Conservation (phyloP, 1,140 invertebrate species). For the Drosophila grimshawi region DNA sequence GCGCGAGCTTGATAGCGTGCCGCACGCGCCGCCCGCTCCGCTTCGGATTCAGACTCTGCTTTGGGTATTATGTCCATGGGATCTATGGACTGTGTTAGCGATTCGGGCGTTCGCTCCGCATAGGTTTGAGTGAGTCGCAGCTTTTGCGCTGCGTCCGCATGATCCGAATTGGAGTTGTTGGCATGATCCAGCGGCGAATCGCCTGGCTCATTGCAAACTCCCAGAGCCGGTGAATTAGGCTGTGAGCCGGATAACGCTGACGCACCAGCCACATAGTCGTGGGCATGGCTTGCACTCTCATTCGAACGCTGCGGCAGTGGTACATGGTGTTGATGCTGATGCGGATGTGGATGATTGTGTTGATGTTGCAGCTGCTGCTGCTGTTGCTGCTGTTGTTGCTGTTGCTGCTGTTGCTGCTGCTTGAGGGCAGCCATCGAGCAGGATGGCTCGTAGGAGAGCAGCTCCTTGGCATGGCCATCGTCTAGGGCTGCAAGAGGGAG, state of each 20-base stretch:
- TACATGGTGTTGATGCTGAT: slow-evolving; percentile 56
- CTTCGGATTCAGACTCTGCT: slow-evolving; percentile 68
- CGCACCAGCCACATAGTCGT: slow-evolving; percentile 50
- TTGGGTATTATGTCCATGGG: slow-evolving; percentile 81
- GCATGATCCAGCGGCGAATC: slow-evolving; percentile 66
- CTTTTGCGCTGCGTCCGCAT: slow-evolving; percentile 59
- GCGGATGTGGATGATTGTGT: slow-evolving; percentile 32
- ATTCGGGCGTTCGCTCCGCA: slow-evolving; percentile 66
- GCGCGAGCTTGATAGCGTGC: slow-evolving; percentile 61
- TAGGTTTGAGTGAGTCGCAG: slow-evolving; percentile 58
- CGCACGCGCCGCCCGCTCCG: slow-evolving; percentile 55
- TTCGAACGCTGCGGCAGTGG: slow-evolving; percentile 72
- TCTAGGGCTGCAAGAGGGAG: slow-evolving; percentile 76
- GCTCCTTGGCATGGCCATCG: slow-evolving; percentile 70
- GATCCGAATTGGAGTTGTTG: slow-evolving; percentile 67
- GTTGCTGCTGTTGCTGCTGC: slow-evolving; percentile 56
- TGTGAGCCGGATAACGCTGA: slow-evolving; percentile 48
- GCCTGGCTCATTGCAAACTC: slow-evolving; percentile 56
- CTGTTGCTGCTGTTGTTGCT: slow-evolving; percentile 25
- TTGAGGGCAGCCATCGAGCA: slow-evolving; percentile 67
- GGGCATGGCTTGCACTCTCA: slow-evolving; percentile 65
- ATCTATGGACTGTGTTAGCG: slow-evolving; percentile 73
- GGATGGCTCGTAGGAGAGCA: slow-evolving; percentile 75
- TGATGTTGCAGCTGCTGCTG: slow-evolving; percentile 41
- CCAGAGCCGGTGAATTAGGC: slow-evolving; percentile 60